A percentile compares a stretch with the other conserved stretches of the same genome.
phyloP scores from a whole-genome alignment of 2,113 vertebrate species.

The Ceuthmochares aereus region DNA sequence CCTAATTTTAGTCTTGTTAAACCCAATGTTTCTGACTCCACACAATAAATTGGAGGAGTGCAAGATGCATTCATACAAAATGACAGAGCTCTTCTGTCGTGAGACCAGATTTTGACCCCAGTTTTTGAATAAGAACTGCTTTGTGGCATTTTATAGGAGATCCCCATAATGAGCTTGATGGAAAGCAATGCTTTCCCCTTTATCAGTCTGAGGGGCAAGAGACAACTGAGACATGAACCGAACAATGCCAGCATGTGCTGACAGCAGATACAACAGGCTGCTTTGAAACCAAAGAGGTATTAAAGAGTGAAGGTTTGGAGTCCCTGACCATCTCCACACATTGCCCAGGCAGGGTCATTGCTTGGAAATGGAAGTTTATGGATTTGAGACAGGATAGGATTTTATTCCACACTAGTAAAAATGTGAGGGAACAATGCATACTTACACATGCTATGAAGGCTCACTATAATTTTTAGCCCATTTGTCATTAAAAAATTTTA shows the following conservation, averaged over 20 bases:
- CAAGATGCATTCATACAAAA: background rate
- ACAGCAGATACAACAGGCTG: background rate
- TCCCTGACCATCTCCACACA: background rate
- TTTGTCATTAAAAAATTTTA: background rate
- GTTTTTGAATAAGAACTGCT: background rate
- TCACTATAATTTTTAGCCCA: background rate
- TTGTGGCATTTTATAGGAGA: background rate
- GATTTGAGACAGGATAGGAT: background rate
- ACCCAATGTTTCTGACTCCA: background rate
- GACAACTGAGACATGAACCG: background rate
- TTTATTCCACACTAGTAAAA: background rate
- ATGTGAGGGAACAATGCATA: background rate
- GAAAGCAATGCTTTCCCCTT: background rate
- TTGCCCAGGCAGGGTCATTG: background rate
- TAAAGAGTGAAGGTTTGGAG: background rate
- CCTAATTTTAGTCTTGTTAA: background rate
- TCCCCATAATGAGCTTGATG: background rate
- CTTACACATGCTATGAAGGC: background rate
- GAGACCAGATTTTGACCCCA: background rate
- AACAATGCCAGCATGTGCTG: background rate
- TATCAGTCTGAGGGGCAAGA: rapidly evolving
- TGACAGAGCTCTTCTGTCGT: background rate
- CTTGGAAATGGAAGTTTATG: background rate
- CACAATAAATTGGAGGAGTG: background rate
- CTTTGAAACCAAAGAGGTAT: background rate